Conservation (phyloP, 2,888 invertebrate species). For the Corythucha ciliata region DNA sequence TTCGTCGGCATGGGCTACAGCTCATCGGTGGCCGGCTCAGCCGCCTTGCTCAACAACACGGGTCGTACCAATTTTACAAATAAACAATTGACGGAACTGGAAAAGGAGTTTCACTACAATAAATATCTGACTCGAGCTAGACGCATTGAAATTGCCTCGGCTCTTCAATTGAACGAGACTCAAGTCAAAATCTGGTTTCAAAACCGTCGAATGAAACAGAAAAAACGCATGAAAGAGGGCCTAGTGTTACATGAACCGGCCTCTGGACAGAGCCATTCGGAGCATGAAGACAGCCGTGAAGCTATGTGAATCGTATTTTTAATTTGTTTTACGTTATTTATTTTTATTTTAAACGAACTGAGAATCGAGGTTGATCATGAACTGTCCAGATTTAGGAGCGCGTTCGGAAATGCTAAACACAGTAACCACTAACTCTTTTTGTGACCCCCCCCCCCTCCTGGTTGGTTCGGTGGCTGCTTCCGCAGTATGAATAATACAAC, state of each 20-base stretch:
- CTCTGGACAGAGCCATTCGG: conserved; percentile 35
- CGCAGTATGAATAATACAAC: too few relatives aligned
- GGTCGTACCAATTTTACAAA: conserved; percentile 98
- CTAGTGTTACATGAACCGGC: conserved; percentile 25
- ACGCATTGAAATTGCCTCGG: conserved; percentile 94
- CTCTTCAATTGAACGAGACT: conserved; percentile 91
- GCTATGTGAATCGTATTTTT: conserved; percentile 23
- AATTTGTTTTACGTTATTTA: too few relatives aligned
- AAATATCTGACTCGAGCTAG: conserved; percentile 95
- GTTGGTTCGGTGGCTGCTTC: too few relatives aligned
- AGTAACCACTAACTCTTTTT: too few relatives aligned
- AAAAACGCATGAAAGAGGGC: conserved; percentile 75
- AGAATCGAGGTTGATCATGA: too few relatives aligned
- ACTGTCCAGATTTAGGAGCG: too few relatives aligned
- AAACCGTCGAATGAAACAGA: conserved; percentile 96
- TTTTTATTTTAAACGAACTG: too few relatives aligned
- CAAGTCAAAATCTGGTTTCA: conserved; percentile 57
- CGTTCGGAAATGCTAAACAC: too few relatives aligned
- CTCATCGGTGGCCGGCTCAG: conserved; percentile 19
- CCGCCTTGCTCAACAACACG: conserved; percentile 55
- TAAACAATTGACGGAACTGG: conserved; percentile 96
- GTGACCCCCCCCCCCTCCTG: too few relatives aligned
- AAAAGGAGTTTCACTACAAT: conserved; percentile 99
- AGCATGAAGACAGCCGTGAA: conserved; percentile 31
- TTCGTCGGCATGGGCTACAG: conserved; percentile 43